Evolutionary conservation across 2,797 vertebrate species (phyloP).

Genomic region (Sebastes cheni): DNA sequence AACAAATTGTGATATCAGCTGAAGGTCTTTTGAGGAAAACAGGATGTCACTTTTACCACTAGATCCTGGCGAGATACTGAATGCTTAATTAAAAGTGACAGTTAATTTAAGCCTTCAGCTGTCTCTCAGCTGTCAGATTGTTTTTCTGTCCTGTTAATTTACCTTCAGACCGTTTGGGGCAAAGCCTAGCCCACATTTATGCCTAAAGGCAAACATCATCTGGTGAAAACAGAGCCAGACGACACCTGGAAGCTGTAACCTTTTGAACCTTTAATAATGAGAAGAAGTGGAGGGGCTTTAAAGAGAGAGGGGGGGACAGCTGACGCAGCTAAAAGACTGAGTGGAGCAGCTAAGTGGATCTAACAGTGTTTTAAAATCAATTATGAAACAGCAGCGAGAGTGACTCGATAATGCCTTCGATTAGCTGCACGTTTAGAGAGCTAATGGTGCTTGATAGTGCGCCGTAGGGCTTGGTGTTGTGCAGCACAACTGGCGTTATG

Average conservation of each 20-base stretch:
- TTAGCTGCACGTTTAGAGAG: constrained; percentile 9
- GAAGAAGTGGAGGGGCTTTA: constrained; percentile 47
- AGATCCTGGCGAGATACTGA: neutral
- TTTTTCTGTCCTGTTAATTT: constrained; percentile 17
- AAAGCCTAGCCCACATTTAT: neutral
- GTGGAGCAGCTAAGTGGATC: constrained; percentile 60
- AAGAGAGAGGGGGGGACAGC: constrained; percentile 13
- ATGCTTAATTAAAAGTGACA: constrained; percentile 20
- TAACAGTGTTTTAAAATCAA: constrained; percentile 50
- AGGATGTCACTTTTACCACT: neutral
- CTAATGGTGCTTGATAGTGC: constrained; percentile 14
- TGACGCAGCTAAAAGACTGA: constrained; percentile 7
- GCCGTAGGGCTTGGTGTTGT: neutral
- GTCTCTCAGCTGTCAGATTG: constrained; percentile 26
- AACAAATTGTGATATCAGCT: neutral
- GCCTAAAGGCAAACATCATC: neutral
- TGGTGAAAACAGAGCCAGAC: constrained; percentile 23
- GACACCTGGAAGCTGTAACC: constrained; percentile 64
- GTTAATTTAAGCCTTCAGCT: constrained; percentile 7
- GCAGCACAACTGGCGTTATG: constrained; percentile 5
- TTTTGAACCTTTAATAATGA: constrained; percentile 49
- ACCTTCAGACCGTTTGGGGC: neutral
- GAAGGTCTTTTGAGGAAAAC: neutral
- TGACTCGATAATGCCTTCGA: constrained; percentile 3
- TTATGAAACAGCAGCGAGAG: constrained; percentile 26